These are phyloP conservation scores for Leucopsar rothschildi DNA, from an alignment of 2,113 vertebrate genomes.

Conservation along the genomic window DNA sequence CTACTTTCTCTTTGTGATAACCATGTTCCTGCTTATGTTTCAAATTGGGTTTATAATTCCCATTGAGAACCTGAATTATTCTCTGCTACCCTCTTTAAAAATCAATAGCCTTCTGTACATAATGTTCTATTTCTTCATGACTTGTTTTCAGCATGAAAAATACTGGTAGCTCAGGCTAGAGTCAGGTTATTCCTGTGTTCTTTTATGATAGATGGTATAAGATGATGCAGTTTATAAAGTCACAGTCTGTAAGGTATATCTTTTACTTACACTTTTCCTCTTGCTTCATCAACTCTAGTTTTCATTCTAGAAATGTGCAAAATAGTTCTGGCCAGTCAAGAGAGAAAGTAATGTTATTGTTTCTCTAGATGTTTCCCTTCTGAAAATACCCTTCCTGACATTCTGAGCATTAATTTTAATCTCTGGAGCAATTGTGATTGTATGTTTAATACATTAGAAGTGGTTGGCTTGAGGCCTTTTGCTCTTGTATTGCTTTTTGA, in stretches of 20 bases:
- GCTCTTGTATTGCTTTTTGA: background rate
- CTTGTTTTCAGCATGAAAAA: constrained; percentile 23
- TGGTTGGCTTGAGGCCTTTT: background rate
- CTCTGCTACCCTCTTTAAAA: constrained; percentile 29
- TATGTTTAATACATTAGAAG: background rate
- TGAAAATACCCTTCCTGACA: background rate
- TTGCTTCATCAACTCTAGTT: background rate
- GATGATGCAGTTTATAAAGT: background rate
- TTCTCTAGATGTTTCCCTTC: background rate
- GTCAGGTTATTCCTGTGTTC: background rate
- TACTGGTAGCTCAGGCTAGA: background rate
- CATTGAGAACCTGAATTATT: constrained; percentile 17
- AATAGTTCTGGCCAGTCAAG: background rate
- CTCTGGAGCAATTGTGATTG: background rate
- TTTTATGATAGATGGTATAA: background rate
- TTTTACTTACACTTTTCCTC: background rate
- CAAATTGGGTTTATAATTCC: constrained; percentile 28
- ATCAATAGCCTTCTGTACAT: constrained; percentile 8
- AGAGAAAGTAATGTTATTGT: background rate
- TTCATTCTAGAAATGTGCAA: background rate
- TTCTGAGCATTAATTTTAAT: background rate
- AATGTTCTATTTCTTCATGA: constrained; percentile 38
- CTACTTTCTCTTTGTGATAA: constrained; percentile 26
- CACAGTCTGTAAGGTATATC: background rate
- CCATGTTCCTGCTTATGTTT: background rate